Evolutionary conservation across 2,888 invertebrate genomes (phyloP).

Genomic region (Cosmia trapezina): DNA sequence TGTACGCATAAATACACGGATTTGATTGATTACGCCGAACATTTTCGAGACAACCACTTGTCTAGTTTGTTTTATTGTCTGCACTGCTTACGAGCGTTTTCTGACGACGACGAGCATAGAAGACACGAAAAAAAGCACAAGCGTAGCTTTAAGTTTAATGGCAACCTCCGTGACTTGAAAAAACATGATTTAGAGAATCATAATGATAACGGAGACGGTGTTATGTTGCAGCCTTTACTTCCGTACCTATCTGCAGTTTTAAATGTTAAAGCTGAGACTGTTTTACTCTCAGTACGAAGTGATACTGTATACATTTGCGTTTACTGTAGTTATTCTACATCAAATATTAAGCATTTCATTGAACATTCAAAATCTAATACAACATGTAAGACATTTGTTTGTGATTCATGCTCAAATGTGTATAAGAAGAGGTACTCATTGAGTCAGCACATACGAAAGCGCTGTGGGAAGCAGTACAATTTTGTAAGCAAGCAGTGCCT

Average conservation of each 20-base stretch:
- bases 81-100: conserved; percentile 76
- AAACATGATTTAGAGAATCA: conserved; percentile 69
- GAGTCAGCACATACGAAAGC: conserved; percentile 58
- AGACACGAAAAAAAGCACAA: conserved; percentile 76
- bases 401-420: conserved; percentile 73
- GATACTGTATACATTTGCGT: conserved; percentile 67
- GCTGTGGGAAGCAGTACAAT: conserved; percentile 25
- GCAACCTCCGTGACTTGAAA: conserved; percentile 64
- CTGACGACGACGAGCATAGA: conserved; percentile 48
- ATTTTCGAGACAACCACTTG: conserved; percentile 77
- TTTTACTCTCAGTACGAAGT: conserved; percentile 64
- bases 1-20: conserved; percentile 70
- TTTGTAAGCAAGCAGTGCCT: conserved; percentile 57
- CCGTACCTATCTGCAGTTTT: conserved; percentile 74
- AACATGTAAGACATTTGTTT: conserved; percentile 69
- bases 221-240: conserved; percentile 69
- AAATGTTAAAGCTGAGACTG: conserved; percentile 72
- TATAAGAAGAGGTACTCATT: conserved; percentile 67
- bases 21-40: conserved; percentile 72
- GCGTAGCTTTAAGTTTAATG: conserved; percentile 45
- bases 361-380: conserved; percentile 70
- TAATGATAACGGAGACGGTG: conserved; percentile 67
- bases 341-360: conserved; percentile 64
- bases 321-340: conserved; percentile 65
- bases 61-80: conserved; percentile 70